A percentile compares a stretch with the other conserved stretches of the same genome.
These are phyloP conservation scores for Paramuricea clavata DNA, from an alignment of 92 coral and sea anemone genomes.

Conservation along the genomic window DNA sequence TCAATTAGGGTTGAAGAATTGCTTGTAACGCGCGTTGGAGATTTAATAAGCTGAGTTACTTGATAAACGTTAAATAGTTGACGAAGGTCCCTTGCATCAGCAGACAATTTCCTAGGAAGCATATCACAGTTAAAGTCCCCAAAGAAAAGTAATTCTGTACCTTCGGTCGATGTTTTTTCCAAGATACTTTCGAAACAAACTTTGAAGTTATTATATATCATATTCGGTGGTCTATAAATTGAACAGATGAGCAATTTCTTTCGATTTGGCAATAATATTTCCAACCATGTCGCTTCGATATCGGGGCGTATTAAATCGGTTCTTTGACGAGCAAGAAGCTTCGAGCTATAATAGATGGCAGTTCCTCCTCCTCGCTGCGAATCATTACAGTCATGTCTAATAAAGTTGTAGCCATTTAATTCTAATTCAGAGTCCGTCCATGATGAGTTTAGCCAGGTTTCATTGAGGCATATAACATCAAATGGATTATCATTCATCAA, in stretches of 20 bases:
- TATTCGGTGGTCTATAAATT: background rate
- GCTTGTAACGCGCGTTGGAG: slow-evolving; percentile 20
- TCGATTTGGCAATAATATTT: slow-evolving; percentile 10
- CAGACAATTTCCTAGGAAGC: slow-evolving; percentile 37
- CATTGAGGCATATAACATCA: slow-evolving; percentile 50
- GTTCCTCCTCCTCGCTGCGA: slow-evolving; percentile 69
- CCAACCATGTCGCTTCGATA: slow-evolving; percentile 1
- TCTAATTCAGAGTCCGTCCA: slow-evolving; percentile 34
- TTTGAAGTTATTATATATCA: slow-evolving; percentile 37
- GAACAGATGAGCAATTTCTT: slow-evolving; percentile 48
- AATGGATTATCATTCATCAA: slow-evolving; percentile 35
- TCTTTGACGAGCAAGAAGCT: slow-evolving; percentile 49
- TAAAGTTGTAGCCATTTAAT: slow-evolving; percentile 44
- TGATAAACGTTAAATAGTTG: slow-evolving; percentile 19
- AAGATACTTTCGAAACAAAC: slow-evolving; percentile 21
- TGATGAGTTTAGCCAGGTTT: slow-evolving; percentile 54
- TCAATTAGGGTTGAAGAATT: slow-evolving; percentile 19
- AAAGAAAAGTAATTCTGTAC: slow-evolving; percentile 50
- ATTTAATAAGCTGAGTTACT: slow-evolving; percentile 44
- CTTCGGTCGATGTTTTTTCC: slow-evolving; percentile 56
- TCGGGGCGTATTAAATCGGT: slow-evolving; percentile 26
- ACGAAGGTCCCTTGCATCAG: slow-evolving; percentile 34
- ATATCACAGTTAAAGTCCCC: slow-evolving; percentile 57
- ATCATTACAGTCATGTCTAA: slow-evolving; percentile 44
- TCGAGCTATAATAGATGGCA: slow-evolving; percentile 60